phyloP scores from a whole-genome alignment of 2,888 invertebrate species.

The Papilio demoleus region DNA sequence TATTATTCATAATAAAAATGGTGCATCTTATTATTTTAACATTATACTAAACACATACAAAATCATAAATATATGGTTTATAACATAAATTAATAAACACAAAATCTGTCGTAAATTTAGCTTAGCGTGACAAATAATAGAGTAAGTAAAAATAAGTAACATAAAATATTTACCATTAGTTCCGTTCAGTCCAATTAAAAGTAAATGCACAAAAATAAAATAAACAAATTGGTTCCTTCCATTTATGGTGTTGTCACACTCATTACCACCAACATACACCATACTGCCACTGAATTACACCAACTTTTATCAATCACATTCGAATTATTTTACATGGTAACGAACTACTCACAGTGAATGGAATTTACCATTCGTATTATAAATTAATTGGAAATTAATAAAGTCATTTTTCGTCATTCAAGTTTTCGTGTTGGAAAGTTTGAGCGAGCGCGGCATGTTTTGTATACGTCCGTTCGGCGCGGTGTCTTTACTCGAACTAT shows the following conservation, averaged over 20 bases:
- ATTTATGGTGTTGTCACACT: conserved; percentile 79
- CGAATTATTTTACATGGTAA: conserved; percentile 72
- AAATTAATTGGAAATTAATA: conserved; percentile 43
- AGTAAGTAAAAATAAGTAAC: conserved; percentile 27
- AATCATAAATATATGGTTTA: background rate
- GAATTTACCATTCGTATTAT: conserved; percentile 50
- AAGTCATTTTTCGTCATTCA: conserved; percentile 50
- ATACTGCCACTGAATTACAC: conserved; percentile 79
- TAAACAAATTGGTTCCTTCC: conserved; percentile 81
- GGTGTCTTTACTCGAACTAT: conserved; percentile 75
- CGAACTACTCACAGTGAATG: conserved; percentile 54
- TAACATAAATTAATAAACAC: background rate
- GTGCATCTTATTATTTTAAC: no score
- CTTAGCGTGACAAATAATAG: background rate
- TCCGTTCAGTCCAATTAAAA: conserved; percentile 80
- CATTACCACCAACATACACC: conserved; percentile 81
- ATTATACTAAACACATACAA: no score
- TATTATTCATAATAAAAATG: no score
- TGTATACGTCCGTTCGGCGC: conserved; percentile 57
- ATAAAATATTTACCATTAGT: conserved; percentile 75
- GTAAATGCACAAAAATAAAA: conserved; percentile 80
- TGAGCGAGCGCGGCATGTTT: conserved; percentile 60
- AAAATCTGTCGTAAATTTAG: background rate
- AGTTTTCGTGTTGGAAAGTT: conserved; percentile 64
- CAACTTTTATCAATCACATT: conserved; percentile 73